Evolutionary conservation across 2,888 invertebrate genomes (phyloP), one percentile per base, ranked within the genome.

Genomic region (Drosophila diplacantha): DNA sequence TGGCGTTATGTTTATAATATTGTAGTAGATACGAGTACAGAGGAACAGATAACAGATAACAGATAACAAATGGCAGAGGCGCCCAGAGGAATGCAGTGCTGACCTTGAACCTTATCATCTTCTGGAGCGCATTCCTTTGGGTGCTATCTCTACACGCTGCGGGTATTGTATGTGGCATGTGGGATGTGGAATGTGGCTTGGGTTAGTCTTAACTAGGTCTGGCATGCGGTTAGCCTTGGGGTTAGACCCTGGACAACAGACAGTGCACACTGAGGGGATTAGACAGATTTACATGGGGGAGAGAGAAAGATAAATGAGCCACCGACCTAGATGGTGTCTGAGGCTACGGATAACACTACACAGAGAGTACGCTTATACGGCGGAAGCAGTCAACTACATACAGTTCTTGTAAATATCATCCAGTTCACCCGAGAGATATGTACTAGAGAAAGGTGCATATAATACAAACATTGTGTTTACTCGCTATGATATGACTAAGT

Each of bases 371-470:
- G 44, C 14, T 46, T 31, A 18, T 44, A 47, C 35, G 46, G 46
- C 66, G 24, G 16, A 66, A 63, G 63, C 66, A 63, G 55, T 63
- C 41, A 20, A 67, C 52, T 58, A 52, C 50, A 68, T 58, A 67
- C 59, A 67, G 68, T 52, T 67, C 51, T 47, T 37, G 66, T 49
- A 54, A 54, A 57, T 67, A 59, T 68, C 71, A 58, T 60, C 75
- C 81, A 69, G 39, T 62, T 51, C 61, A 69, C 70, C 75, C 62
- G 70, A 63, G 44, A 65, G 32, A 53, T 72, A 49, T 66, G 57
- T 63, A 65, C 72, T 79, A 72, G 49, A 65, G 66, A 82, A 82
- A 82, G 76, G 82, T 77, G 76, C 82, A 77, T 78, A 81, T 77
- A 83, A 72, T 83, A 73, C 62, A 82, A 66, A 73, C 61, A 71